Evolutionary conservation across 2,888 invertebrate genomes (phyloP), one percentile per base, ranked within the genome.

Genomic region (Lasioglossum leucozonium): DNA sequence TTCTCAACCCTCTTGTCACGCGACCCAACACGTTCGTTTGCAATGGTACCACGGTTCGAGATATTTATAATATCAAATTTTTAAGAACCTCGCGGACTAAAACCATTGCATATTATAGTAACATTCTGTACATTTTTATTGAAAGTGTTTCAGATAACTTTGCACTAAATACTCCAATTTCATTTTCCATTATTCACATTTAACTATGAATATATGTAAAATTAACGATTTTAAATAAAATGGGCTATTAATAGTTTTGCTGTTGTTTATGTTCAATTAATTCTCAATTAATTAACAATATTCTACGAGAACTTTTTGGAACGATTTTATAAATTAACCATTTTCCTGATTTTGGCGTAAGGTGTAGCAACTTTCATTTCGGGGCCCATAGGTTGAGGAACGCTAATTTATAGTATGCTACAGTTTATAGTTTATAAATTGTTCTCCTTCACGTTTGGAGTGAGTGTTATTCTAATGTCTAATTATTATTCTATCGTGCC

Each of bases 401-500:
- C 30, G 62, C 30, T 62, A 16, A 62, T 30, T 16, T 34, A 62
- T 34, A 30, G 18, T 30, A 30, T 8, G 30, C 13, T 11, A 34
- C 69, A 26, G 13, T 71, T 42, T 44, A 4, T 62, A 78, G 37
- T 8, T 44, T 55, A 11, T 47, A 47, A 75, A 40, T 69, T 37
- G 13, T 81, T 75, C 6, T 18, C 1, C 26, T 67, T 67, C 44
- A 18, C 6, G 37, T 42, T 37, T 51, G 26, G 22, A 34, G 37
- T 67, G 18, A 42, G 34, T 62, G 6, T 72, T 55, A 44, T 51
- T 51, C 26, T 11, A n/a, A 67, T 26, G 6, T 76, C 40, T 40
- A 16, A 58, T 72, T 72, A 69, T 75, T 30, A 44, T 42, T 42
- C 74, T 34, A 58, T 69, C 81, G 86, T 72, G 81, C 51, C 44